Conservation (phyloP, 2,113 vertebrate species). For the Myotis brandtii region DNA sequence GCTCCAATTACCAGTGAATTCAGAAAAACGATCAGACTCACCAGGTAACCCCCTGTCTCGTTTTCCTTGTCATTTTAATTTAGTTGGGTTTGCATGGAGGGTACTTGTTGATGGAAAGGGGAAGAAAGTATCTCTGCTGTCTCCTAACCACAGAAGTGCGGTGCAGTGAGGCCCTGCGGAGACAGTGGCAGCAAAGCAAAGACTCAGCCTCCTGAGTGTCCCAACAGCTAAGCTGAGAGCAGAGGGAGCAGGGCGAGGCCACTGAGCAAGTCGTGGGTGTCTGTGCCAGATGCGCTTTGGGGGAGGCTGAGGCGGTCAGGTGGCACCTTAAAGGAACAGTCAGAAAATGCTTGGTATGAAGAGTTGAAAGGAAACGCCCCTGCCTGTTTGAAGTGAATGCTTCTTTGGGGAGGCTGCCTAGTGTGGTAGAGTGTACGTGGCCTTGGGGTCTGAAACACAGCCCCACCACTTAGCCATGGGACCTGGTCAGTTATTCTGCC, state of each 20-base stretch:
- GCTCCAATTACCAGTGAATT: conserved; percentile 92
- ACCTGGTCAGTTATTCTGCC: conserved; percentile 29
- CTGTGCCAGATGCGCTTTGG: not conserved
- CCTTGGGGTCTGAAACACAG: conserved; percentile 14
- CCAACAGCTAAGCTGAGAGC: not conserved
- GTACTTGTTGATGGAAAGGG: conserved; percentile 31
- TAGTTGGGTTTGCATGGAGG: conserved; percentile 39
- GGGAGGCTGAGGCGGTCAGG: not conserved
- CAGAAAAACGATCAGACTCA: conserved; percentile 93
- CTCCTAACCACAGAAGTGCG: not conserved
- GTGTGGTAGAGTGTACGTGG: not conserved
- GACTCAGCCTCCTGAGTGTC: not conserved
- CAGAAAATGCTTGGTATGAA: not conserved
- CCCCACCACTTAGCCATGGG: conserved; percentile 12
- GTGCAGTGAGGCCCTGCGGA: not conserved
- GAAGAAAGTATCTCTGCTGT: not conserved
- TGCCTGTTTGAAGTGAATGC: not conserved
- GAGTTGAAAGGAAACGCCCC: not conserved
- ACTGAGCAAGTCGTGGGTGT: not conserved
- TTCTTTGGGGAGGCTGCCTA: not conserved
- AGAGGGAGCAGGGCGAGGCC: not conserved
- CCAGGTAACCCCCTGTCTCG: conserved; percentile 84
- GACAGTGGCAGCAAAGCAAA: not conserved
- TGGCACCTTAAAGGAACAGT: not conserved
- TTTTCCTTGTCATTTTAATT: conserved; percentile 61